phyloP scores from a whole-genome alignment of 1,140 invertebrate species.

The Chrysomallon squamiferum region DNA sequence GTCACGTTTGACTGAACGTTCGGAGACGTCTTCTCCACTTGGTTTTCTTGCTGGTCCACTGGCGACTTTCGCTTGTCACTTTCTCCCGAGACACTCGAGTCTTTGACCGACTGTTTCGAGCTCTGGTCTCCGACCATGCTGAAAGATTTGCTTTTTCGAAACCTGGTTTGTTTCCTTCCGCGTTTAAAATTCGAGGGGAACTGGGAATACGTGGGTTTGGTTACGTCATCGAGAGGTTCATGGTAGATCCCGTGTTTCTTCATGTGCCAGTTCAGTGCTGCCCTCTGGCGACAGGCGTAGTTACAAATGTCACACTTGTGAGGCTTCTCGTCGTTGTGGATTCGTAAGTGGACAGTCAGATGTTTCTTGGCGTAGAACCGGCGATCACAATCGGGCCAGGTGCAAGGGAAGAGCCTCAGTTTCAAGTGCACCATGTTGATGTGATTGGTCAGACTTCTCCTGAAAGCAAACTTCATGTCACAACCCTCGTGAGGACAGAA shows the following conservation, averaged over 20 bases:
- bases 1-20: too few relatives aligned
- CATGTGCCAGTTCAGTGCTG: constrained; percentile 33
- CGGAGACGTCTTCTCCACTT: too few relatives aligned
- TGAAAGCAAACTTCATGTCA: constrained; percentile 4
- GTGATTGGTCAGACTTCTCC: background rate
- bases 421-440: constrained; percentile 10
- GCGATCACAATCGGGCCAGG: constrained; percentile 22
- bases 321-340: constrained; percentile 82
- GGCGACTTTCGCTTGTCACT: too few relatives aligned
- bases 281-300: constrained; percentile 30
- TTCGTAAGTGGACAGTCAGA: constrained; percentile 77
- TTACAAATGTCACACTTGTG: constrained; percentile 73
- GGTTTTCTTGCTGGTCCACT: too few relatives aligned
- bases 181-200: background rate
- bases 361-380: constrained; percentile 25
- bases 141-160: background rate
- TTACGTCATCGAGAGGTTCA: background rate
- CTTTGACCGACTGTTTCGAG: too few relatives aligned
- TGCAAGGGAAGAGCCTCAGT: constrained; percentile 10
- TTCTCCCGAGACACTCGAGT: too few relatives aligned
- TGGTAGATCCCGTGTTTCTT: constrained; percentile 18
- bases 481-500: constrained; percentile 1
- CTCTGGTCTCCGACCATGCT: background rate
- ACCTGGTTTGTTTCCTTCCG: background rate
- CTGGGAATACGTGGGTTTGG: background rate